Percentiles rank a stretch among this genome's conserved stretches.
These are phyloP conservation scores for Eriocheir sinensis DNA, from an alignment of 1,140 invertebrate genomes.

Conservation along the genomic window DNA sequence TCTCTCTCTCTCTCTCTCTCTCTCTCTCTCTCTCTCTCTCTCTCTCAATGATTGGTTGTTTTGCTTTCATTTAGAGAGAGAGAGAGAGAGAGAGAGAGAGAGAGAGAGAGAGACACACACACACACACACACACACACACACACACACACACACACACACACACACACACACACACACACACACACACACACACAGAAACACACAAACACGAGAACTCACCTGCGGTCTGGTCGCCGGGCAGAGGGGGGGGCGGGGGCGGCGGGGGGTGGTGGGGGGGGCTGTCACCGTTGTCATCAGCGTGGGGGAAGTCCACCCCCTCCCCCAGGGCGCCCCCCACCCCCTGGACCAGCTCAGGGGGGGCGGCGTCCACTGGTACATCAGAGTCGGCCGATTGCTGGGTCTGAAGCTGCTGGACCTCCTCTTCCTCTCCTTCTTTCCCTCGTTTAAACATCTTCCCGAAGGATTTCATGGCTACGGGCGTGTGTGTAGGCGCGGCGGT, in stretches of 20 bases:
- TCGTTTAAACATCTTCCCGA: slow-evolving; percentile 75
- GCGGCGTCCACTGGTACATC: slow-evolving; percentile 67
- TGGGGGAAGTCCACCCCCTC: slow-evolving; percentile 74
- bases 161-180: neutral
- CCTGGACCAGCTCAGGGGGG: slow-evolving; percentile 57
- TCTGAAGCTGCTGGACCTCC: slow-evolving; percentile 72
- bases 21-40: slow-evolving; percentile 14
- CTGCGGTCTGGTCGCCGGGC: slow-evolving; percentile 56
- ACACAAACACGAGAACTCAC: neutral
- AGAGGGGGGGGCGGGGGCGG: slow-evolving; percentile 70
- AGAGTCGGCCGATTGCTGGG: slow-evolving; percentile 73
- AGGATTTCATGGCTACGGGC: slow-evolving; percentile 63
- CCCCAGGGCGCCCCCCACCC: slow-evolving; percentile 71
- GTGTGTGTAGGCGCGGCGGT: neutral
- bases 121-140: neutral
- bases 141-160: neutral
- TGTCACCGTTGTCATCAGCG: slow-evolving; percentile 67
- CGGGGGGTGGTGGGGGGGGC: slow-evolving; percentile 74
- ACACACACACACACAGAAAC: neutral
- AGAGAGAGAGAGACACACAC: neutral
- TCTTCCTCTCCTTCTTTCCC: slow-evolving; percentile 73
- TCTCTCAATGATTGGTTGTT: no score
- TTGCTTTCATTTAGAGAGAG: no score
- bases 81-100: no score
- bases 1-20: slow-evolving; percentile 32